Conservation (phyloP, 2,888 invertebrate species). For the Chirona hameri region DNA sequence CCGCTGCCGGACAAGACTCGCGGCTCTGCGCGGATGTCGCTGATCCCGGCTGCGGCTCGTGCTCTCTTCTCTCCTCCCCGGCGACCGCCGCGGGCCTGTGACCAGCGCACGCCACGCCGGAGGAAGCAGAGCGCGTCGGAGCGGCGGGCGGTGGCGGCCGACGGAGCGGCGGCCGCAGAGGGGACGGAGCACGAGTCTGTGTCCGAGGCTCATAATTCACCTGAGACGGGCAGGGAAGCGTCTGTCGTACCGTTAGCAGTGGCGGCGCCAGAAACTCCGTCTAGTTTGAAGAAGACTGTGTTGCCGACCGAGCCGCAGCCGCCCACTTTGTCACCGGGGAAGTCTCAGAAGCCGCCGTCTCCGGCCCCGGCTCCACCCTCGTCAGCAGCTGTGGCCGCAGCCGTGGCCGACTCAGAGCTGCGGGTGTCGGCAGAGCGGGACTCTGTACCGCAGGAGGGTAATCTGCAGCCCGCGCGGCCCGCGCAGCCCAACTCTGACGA, state of each 20-base stretch:
- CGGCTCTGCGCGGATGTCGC: not conserved
- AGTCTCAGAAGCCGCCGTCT: no score
- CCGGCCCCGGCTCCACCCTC: not conserved
- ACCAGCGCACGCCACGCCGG: not conserved
- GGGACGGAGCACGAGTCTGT: not conserved
- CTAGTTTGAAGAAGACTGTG: no score
- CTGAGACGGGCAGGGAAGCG: no score
- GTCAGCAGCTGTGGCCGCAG: no score
- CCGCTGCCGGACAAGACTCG: conserved; percentile 1
- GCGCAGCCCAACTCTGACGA: no score
- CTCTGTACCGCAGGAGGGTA: no score
- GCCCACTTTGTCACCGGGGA: no score
- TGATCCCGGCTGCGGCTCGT: not conserved
- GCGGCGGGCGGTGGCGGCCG: not conserved
- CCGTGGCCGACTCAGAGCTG: no score
- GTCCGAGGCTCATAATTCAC: not conserved
- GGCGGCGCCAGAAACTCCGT: no score
- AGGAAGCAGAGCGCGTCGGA: not conserved
- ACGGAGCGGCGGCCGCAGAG: not conserved
- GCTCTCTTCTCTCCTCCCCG: conserved; percentile 2
- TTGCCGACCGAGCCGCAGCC: no score
- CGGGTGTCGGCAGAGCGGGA: no score
- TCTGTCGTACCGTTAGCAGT: no score
- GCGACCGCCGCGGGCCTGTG: not conserved
- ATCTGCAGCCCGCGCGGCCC: not conserved